phyloP scores from a whole-genome alignment of 2,888 invertebrate genomes.

The Lochmaea crataegi region DNA sequence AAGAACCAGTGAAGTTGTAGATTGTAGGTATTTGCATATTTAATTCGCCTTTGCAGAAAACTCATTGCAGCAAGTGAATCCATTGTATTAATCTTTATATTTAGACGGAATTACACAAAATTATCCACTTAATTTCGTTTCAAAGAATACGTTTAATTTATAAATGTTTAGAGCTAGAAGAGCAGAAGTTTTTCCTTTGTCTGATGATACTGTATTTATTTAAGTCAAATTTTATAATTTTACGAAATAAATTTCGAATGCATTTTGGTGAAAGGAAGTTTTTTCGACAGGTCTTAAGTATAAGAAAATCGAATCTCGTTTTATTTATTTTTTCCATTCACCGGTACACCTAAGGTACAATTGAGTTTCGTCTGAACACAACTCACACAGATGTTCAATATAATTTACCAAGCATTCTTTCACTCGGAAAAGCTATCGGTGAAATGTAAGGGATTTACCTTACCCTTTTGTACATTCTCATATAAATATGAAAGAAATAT shows the following conservation, averaged over 20 bases:
- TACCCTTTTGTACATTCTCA: neutral
- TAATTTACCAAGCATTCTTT: slow-evolving; percentile 28
- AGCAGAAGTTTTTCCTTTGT: no score
- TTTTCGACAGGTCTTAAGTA: no score
- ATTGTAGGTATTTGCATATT: slow-evolving; percentile 13
- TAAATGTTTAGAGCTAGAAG: neutral
- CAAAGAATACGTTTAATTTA: neutral
- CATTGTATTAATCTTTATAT: slow-evolving; percentile 12
- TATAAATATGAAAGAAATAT: no score
- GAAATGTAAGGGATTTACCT: neutral
- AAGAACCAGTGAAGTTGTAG: slow-evolving; percentile 9
- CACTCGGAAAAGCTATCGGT: slow-evolving; percentile 17
- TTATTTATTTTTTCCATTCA: slow-evolving; percentile 16
- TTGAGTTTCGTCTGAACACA: slow-evolving; percentile 28
- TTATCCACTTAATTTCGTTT: neutral
- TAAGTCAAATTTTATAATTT: no score
- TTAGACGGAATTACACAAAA: neutral
- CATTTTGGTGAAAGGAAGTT: no score
- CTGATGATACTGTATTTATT: no score
- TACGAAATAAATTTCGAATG: no score
- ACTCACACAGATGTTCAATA: slow-evolving; percentile 32
- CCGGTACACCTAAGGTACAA: slow-evolving; percentile 25
- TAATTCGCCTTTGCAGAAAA: slow-evolving; percentile 3
- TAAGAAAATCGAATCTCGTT: neutral
- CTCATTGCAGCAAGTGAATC: slow-evolving; percentile 1